A percentile compares a stretch with the other conserved stretches of the same genome.
phyloP scores from a whole-genome alignment of 2,797 vertebrate species.

The Premnoplex brunnescens region DNA sequence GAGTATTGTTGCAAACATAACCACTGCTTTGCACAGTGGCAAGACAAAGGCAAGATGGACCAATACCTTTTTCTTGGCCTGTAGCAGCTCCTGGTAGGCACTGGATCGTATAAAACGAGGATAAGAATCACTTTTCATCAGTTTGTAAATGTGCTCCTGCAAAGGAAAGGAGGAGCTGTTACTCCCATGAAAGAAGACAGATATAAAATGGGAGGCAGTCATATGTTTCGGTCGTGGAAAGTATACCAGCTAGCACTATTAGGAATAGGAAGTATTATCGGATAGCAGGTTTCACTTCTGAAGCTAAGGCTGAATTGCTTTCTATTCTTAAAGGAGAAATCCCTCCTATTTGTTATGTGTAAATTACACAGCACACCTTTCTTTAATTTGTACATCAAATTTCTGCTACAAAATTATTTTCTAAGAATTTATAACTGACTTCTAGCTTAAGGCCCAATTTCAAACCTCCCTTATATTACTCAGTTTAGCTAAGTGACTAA shows the following conservation, averaged over 20 bases:
- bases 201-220: background rate
- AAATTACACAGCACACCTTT: background rate
- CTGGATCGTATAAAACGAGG: conserved; percentile 98
- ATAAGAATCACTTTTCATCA: conserved; percentile 99
- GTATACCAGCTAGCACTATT: background rate
- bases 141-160: conserved; percentile 98
- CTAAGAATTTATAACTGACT: background rate
- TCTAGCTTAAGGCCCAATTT: background rate
- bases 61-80: conserved; percentile 98
- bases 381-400: background rate
- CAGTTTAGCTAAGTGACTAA: background rate
- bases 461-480: background rate
- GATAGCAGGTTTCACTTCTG: background rate
- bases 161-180: conserved; percentile 34
- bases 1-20: conserved; percentile 64
- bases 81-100: conserved; percentile 98
- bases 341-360: background rate
- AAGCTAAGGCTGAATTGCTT: background rate
- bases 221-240: background rate
- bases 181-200: background rate
- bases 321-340: background rate
- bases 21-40: conserved; percentile 61
- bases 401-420: background rate
- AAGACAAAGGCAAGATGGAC: conserved; percentile 72
- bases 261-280: background rate